These are phyloP conservation scores for Elephas maximus DNA, from an alignment of 2,113 vertebrate genomes.

Conservation along the genomic window DNA sequence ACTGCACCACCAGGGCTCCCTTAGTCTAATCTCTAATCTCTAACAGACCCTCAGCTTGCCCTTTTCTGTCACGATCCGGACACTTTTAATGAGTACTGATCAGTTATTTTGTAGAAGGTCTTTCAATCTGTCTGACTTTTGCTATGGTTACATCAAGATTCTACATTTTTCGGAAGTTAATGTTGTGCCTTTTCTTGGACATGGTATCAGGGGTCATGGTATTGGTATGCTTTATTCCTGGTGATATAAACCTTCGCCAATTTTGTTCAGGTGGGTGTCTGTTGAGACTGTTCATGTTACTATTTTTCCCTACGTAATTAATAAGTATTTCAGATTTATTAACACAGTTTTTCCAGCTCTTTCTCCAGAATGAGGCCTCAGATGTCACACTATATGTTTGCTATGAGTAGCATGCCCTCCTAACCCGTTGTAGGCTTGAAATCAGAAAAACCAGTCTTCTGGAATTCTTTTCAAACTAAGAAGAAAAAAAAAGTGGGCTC, in stretches of 20 bases:
- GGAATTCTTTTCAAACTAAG: slow-evolving; percentile 56
- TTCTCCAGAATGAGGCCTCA: not conserved
- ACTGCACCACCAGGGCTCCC: too few relatives aligned
- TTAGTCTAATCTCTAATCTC: not conserved
- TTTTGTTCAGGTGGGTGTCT: not conserved
- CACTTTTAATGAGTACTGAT: not conserved
- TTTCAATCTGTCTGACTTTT: slow-evolving; percentile 46
- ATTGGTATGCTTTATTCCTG: not conserved
- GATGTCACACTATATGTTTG: not conserved
- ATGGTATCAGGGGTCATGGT: not conserved
- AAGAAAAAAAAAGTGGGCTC: not conserved
- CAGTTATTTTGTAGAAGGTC: not conserved
- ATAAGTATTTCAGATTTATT: slow-evolving; percentile 56
- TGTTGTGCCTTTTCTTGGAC: not conserved
- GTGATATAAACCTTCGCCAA: not conserved
- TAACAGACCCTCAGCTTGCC: not conserved
- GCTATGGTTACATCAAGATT: not conserved
- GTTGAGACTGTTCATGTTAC: not conserved
- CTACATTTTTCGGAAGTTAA: not conserved
- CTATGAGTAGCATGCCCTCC: not conserved
- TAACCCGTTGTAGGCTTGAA: slow-evolving; percentile 29
- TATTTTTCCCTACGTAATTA: not conserved
- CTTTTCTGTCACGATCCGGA: not conserved
- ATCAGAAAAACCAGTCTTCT: not conserved
- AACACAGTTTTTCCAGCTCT: slow-evolving; percentile 6